Base-by-base conservation (phyloP, 2,888 invertebrate genomes). In the Thecocarcelia acutangulata region DNA sequence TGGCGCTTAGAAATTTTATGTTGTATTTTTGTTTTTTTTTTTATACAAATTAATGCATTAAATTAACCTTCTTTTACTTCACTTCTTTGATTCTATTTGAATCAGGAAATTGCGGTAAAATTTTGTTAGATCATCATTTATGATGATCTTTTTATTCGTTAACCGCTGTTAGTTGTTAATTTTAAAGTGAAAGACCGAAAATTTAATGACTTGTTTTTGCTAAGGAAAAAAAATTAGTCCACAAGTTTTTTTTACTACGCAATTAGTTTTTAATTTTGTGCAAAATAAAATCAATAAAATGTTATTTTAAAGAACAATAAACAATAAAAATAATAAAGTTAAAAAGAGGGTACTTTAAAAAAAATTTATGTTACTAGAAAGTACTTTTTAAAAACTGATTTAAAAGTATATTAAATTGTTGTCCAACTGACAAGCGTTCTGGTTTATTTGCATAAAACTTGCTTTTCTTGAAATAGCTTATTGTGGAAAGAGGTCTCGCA, bases 31-130 rank as follows among this genome's bases (percentile, higher is more conserved):
- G 19, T 28, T n/a, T 44, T 46, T 46, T 48, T 40, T 40, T 54
- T n/a, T 63, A 63, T 15, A 37, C 11, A 61, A 69, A 63, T 42
- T 58, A 81, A 69, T 77, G 63, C 69, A 69, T 77, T 77, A 74
- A 82, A 77, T 82, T 77, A 77, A 73, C 69, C 77, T 74, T 74
- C 69, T 82, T 59, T 73, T 69, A 44, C 69, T 72, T 64, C 12
- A 33, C 33, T 58, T 69, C n/a, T 37, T 69, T 44, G 21, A n/a
- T 46, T 44, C 44, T 13, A n/a, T 50, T 61, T 42, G 1, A 42
- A 11, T 21, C 37, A 17, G 21, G 21, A 37, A 54, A 28, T 61
- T 68, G 59, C 59, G 66, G 75, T 54, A 15, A 50, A 61, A 68
- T 37, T 52, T 52, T 28, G 33, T 58, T 44, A 44, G 42, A 42